phyloP scores from a whole-genome alignment of 2,797 vertebrate species.

The Urosaurus nigricauda region DNA sequence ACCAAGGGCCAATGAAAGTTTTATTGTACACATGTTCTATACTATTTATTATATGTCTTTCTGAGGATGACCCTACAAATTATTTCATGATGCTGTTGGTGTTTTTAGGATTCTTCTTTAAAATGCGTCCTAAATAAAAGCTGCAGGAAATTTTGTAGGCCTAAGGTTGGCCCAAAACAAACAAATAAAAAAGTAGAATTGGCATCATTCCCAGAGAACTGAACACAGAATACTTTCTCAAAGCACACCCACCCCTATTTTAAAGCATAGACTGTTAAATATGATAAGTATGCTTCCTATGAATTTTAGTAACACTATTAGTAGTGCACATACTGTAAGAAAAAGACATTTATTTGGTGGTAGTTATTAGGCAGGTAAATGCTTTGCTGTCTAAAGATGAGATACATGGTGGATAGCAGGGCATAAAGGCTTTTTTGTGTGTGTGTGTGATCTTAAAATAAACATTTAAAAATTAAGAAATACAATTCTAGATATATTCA shows the following conservation, averaged over 20 bases:
- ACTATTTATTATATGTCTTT: not conserved
- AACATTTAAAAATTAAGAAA: not conserved
- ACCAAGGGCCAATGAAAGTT: not conserved
- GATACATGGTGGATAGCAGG: constrained; percentile 40
- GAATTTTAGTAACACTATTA: constrained; percentile 26
- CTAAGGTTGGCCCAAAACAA: not conserved
- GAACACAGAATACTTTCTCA: not conserved
- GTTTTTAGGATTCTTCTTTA: not conserved
- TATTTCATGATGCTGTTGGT: not conserved
- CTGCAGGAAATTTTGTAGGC: not conserved
- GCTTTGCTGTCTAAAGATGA: constrained; percentile 33
- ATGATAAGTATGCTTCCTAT: not conserved
- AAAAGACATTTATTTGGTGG: constrained; percentile 41
- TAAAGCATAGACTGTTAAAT: not conserved
- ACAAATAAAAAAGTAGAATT: not conserved
- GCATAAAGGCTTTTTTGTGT: not conserved
- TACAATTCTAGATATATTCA: not conserved
- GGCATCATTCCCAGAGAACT: not conserved
- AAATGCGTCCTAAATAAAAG: not conserved
- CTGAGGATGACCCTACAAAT: too few species aligned
- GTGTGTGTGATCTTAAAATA: not conserved
- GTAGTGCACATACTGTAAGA: constrained; percentile 11
- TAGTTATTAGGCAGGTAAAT: not conserved
- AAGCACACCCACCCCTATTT: not conserved
- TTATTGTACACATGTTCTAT: not conserved